A percentile compares a stretch with the other conserved stretches of the same genome.
Evolutionary conservation across 2,113 vertebrate genomes (phyloP).

Genomic region (Limanda limanda): DNA sequence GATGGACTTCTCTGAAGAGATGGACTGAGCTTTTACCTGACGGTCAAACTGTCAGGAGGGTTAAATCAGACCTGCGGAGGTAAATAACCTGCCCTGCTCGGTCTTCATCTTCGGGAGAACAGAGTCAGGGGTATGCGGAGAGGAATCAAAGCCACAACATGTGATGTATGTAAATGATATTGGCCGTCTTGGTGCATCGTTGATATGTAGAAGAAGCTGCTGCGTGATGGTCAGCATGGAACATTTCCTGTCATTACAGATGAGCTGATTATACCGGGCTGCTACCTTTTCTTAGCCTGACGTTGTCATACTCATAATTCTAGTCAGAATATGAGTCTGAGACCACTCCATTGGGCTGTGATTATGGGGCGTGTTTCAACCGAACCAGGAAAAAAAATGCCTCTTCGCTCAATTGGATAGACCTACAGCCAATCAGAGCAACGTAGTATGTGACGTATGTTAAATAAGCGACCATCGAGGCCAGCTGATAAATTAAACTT

Average conservation of each 20-base stretch:
- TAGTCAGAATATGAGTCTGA: too few species aligned
- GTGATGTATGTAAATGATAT: conserved; percentile 22
- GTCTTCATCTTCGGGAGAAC: conserved; percentile 12
- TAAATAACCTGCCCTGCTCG: conserved; percentile 10
- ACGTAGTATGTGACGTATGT: too few species aligned
- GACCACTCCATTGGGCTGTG: too few species aligned
- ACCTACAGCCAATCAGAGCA: too few species aligned
- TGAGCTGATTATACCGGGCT: conserved; percentile 25
- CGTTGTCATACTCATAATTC: too few species aligned
- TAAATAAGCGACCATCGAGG: too few species aligned
- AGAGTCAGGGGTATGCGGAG: conserved; percentile 1
- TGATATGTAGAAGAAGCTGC: conserved; percentile 3
- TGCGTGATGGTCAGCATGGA: conserved; percentile 31
- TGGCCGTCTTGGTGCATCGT: not conserved
- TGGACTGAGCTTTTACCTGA: conserved; percentile 31
- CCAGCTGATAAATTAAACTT: too few species aligned
- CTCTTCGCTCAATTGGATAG: too few species aligned
- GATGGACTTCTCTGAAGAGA: conserved; percentile 51
- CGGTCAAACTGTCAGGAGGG: conserved; percentile 56
- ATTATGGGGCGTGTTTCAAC: too few species aligned
- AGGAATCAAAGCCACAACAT: conserved; percentile 4
- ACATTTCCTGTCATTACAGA: conserved; percentile 29
- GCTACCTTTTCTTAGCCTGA: conserved; percentile 24
- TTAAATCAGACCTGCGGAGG: conserved; percentile 40
- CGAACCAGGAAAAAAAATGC: too few species aligned